phyloP scores from a whole-genome alignment of 2,888 invertebrate species.

The Aethes cnicana region DNA sequence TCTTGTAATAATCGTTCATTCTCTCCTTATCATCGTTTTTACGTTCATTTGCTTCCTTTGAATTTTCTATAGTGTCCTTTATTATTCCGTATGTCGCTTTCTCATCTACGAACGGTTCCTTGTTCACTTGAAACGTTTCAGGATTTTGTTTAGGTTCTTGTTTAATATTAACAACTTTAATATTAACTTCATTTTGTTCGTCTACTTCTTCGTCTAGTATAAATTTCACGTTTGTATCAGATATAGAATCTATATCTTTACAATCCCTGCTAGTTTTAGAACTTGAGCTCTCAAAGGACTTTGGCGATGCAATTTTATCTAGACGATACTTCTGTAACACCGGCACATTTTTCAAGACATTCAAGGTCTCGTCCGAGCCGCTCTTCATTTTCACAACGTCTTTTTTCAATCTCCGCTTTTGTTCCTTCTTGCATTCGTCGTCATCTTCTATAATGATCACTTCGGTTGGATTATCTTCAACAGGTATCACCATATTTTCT shows the following conservation, averaged over 20 bases:
- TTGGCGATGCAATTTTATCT: slow-evolving; percentile 22
- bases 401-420: slow-evolving; percentile 14
- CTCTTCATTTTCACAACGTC: slow-evolving; percentile 18
- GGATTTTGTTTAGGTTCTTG: too few relatives aligned
- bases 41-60: background rate
- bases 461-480: slow-evolving; percentile 33
- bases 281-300: slow-evolving; percentile 25
- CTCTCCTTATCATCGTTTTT: background rate
- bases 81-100: background rate
- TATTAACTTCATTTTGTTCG: slow-evolving; percentile 32
- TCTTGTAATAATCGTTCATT: slow-evolving; percentile 24
- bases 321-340: slow-evolving; percentile 30
- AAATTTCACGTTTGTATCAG: slow-evolving; percentile 42
- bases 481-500: slow-evolving; percentile 59
- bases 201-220: slow-evolving; percentile 37
- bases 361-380: slow-evolving; percentile 1
- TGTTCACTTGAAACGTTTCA: slow-evolving; percentile 25
- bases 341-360: slow-evolving; percentile 20
- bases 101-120: slow-evolving; percentile 17
- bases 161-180: slow-evolving; percentile 29
- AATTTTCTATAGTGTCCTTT: background rate
- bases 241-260: slow-evolving; percentile 38
- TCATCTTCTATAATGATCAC: slow-evolving; percentile 21
- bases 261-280: slow-evolving; percentile 19
- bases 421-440: background rate